A percentile compares a stretch with the other conserved stretches of the same genome.
Conservation (phyloP, 2,113 vertebrate species). For the Pituophis catenifer region DNA sequence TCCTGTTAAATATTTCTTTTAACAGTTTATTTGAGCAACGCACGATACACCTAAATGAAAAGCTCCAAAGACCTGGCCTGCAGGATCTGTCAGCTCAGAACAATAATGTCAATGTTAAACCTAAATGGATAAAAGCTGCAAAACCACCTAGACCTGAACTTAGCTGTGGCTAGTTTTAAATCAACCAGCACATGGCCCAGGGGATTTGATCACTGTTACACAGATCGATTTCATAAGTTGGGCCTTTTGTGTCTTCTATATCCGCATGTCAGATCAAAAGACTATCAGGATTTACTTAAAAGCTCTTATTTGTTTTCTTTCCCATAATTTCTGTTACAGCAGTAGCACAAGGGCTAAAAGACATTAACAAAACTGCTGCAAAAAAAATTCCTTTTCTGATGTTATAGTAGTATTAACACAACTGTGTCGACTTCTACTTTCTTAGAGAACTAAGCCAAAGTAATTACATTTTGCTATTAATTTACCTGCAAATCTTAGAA, state of each 20-base stretch:
- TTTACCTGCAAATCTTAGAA: background rate
- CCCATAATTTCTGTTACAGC: background rate
- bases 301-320: background rate
- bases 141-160: background rate
- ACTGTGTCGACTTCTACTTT: background rate
- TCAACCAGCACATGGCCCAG: background rate
- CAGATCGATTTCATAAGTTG: background rate
- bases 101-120: background rate
- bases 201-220: background rate
- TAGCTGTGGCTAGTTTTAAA: background rate
- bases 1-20: background rate
- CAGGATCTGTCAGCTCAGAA: background rate
- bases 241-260: background rate
- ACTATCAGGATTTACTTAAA: background rate
- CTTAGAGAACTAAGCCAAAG: background rate
- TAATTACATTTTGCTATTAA: background rate
- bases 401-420: background rate
- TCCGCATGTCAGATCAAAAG: background rate
- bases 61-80: background rate
- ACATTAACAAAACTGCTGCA: background rate
- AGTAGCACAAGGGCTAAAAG: background rate
- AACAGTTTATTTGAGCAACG: background rate
- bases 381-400: slow-evolving; percentile 10
- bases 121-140: background rate
- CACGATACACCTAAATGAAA: background rate